A percentile compares a stretch with the other conserved stretches of the same genome.
Conservation (phyloP, 2,113 vertebrate genomes). For the Neofelis nebulosa region DNA sequence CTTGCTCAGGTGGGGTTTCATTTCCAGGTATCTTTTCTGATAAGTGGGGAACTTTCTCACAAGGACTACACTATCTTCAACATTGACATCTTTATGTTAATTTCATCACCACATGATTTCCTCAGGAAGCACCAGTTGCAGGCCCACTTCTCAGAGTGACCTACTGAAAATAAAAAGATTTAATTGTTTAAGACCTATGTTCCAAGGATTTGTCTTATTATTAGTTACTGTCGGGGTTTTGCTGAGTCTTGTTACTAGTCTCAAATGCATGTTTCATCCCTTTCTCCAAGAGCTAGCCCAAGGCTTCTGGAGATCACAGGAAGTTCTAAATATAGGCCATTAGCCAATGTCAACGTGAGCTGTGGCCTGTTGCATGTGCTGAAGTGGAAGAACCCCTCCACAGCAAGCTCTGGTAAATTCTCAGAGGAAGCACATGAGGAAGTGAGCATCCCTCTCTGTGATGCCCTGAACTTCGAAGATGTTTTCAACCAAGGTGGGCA, state of each 20-base stretch:
- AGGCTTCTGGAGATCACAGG: background rate
- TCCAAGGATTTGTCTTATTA: background rate
- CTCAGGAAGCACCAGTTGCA: background rate
- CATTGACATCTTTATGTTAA: slow-evolving; percentile 31
- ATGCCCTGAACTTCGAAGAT: background rate
- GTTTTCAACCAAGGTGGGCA: no score
- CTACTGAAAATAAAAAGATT: background rate
- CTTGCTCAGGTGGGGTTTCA: background rate
- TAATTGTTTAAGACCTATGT: background rate
- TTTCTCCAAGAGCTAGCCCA: background rate
- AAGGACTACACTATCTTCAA: background rate
- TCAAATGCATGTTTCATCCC: background rate
- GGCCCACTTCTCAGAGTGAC: background rate
- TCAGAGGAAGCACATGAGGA: background rate
- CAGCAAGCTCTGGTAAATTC: background rate
- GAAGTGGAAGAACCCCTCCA: background rate
- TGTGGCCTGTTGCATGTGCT: no score
- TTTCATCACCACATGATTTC: background rate
- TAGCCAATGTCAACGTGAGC: background rate
- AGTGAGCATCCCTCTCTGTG: background rate
- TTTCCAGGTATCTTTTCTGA: background rate
- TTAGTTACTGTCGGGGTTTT: background rate
- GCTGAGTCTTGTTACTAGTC: background rate
- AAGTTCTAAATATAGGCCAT: background rate
- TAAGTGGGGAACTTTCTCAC: background rate